These are phyloP conservation scores for Toxotes lorentzi DNA, from an alignment of 2,797 vertebrate species.

Conservation along the genomic window DNA sequence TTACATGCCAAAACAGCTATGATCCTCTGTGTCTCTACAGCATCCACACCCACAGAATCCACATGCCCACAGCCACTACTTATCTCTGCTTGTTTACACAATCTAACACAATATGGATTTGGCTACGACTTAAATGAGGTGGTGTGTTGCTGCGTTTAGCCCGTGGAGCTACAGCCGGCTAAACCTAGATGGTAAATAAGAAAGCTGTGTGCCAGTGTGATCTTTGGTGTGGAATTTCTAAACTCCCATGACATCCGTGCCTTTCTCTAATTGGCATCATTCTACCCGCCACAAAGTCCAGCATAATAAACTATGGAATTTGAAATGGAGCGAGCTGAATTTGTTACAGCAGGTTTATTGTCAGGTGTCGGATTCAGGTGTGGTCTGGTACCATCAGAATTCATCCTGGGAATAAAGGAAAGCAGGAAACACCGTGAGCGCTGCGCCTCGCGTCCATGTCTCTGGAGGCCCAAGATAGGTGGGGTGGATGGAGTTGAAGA, in stretches of 20 bases:
- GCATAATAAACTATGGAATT: slow-evolving; percentile 45
- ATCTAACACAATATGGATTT: slow-evolving; percentile 53
- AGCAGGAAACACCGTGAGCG: slow-evolving; percentile 23
- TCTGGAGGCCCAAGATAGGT: slow-evolving; percentile 53
- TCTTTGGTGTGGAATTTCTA: slow-evolving; percentile 27
- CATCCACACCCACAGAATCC: slow-evolving; percentile 49
- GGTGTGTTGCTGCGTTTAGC: slow-evolving; percentile 25
- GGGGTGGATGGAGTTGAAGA: slow-evolving; percentile 55
- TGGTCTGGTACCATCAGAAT: slow-evolving; percentile 39
- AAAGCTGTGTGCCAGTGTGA: slow-evolving; percentile 12
- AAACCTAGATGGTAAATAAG: slow-evolving; percentile 35
- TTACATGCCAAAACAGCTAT: slow-evolving; percentile 64
- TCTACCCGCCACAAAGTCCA: slow-evolving; percentile 36
- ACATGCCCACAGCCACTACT: slow-evolving; percentile 52
- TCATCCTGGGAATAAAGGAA: slow-evolving; percentile 39
- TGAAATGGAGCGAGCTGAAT: slow-evolving; percentile 48
- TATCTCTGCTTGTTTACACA: slow-evolving; percentile 56
- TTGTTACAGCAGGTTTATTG: slow-evolving; percentile 45
- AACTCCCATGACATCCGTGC: slow-evolving; percentile 41
- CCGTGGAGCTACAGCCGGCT: slow-evolving; percentile 28
- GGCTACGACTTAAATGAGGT: slow-evolving; percentile 39
- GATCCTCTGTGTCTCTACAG: slow-evolving; percentile 46
- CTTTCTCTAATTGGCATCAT: slow-evolving; percentile 56
- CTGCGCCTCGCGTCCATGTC: slow-evolving; percentile 33
- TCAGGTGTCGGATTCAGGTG: slow-evolving; percentile 52